phyloP scores from a whole-genome alignment of 2,113 vertebrate species.

The Crotalus viridis region DNA sequence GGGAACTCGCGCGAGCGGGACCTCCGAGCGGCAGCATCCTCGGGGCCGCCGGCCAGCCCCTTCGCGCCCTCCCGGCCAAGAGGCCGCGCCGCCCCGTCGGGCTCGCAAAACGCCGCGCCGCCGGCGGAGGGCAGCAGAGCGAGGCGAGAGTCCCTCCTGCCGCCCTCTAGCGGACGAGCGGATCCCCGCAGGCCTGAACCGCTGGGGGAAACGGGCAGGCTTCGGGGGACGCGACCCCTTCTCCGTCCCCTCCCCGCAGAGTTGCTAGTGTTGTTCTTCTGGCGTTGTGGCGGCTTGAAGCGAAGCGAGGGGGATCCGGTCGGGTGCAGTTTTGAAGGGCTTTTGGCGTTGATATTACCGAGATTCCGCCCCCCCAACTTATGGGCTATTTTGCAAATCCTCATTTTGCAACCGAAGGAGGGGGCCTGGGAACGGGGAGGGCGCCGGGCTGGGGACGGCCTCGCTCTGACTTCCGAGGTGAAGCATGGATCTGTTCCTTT shows the following conservation, averaged over 20 bases:
- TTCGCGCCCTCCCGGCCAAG: neutral
- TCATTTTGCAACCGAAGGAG: neutral
- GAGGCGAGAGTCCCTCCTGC: neutral
- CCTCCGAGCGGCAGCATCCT: neutral
- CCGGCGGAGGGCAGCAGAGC: neutral
- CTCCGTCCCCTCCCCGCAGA: neutral
- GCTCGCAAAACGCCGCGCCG: neutral
- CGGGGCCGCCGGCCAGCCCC: neutral
- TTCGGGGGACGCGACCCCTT: neutral
- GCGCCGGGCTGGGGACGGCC: neutral
- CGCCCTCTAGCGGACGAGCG: neutral
- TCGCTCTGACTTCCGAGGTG: neutral
- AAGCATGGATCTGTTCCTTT: neutral
- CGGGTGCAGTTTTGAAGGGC: neutral
- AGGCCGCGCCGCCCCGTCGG: neutral
- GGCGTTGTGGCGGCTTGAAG: neutral
- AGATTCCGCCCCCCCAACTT: neutral
- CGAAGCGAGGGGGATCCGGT: neutral
- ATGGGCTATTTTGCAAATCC: neutral
- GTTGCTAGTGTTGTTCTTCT: no score
- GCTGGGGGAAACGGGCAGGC: neutral
- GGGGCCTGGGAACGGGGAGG: neutral
- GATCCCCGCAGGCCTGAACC: neutral
- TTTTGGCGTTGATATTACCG: neutral
- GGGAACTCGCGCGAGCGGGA: neutral